Conservation (phyloP, 2,888 invertebrate genomes). For the Thereva nobilitata region DNA sequence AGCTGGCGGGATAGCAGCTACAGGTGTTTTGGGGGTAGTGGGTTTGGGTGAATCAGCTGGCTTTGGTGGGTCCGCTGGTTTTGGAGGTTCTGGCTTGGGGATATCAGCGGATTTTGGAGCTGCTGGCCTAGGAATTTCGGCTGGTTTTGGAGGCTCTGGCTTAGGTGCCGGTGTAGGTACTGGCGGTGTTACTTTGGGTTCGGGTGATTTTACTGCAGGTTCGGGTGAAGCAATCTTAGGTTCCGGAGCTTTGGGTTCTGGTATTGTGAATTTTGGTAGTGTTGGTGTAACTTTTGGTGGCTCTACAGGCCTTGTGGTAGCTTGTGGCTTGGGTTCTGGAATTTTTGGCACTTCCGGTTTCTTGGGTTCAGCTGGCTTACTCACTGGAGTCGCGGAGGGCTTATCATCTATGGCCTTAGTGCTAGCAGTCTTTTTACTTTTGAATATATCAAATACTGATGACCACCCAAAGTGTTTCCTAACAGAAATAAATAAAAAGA, state of each 20-base stretch:
- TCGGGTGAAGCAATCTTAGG: slow-evolving; percentile 29
- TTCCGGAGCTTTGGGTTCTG: slow-evolving; percentile 1
- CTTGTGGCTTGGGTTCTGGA: slow-evolving; percentile 37
- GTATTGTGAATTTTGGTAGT: neutral
- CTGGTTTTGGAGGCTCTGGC: slow-evolving; percentile 17
- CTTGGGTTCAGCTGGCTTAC: slow-evolving; percentile 38
- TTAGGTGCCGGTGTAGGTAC: slow-evolving; percentile 16
- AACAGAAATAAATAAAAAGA: slow-evolving; percentile 45
- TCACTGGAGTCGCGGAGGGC: slow-evolving; percentile 33
- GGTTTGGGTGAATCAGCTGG: slow-evolving; percentile 31
- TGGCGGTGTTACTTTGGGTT: slow-evolving; percentile 34
- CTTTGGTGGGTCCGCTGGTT: slow-evolving; percentile 4
- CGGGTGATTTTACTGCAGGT: slow-evolving; percentile 50
- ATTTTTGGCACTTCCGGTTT: slow-evolving; percentile 43
- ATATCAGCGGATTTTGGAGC: neutral
- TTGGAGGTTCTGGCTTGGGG: slow-evolving; percentile 9
- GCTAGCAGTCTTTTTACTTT: slow-evolving; percentile 48
- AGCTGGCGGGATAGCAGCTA: slow-evolving; percentile 34
- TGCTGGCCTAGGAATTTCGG: slow-evolving; percentile 5
- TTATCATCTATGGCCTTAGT: slow-evolving; percentile 49
- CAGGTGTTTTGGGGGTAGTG: slow-evolving; percentile 43
- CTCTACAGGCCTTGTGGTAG: slow-evolving; percentile 33
- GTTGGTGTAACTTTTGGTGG: slow-evolving; percentile 11
- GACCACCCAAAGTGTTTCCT: slow-evolving; percentile 58
- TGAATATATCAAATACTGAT: slow-evolving; percentile 53